phyloP scores from a whole-genome alignment of 2,888 invertebrate species.

The Choreutis nemorana region DNA sequence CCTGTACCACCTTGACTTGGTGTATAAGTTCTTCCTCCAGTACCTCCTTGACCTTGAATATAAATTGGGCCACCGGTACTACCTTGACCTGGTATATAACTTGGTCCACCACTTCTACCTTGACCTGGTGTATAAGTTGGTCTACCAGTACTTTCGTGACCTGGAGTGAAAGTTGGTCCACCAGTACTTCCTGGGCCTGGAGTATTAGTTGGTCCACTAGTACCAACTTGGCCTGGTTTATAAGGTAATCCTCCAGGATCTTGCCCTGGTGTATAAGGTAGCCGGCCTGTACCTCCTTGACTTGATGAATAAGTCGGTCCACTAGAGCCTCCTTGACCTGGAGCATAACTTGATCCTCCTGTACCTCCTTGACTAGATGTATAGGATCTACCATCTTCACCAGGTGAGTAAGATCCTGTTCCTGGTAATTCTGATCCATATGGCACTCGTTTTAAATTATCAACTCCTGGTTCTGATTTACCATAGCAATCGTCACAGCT shows the following conservation, averaged over 20 bases:
- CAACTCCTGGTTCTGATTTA: conserved; percentile 22
- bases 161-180: neutral
- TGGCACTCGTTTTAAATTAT: conserved; percentile 22
- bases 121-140: conserved; percentile 1
- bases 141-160: neutral
- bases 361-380: conserved; percentile 5
- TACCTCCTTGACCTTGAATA: conserved; percentile 7
- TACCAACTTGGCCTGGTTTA: neutral
- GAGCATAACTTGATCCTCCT: conserved; percentile 4
- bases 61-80: conserved; percentile 6
- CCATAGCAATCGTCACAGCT: conserved; percentile 74
- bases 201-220: neutral
- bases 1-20: conserved; percentile 3
- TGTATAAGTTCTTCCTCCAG: conserved; percentile 2
- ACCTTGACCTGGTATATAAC: conserved; percentile 3
- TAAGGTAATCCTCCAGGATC: conserved; percentile 4
- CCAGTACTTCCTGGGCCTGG: neutral
- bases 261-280: conserved; percentile 1
- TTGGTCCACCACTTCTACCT: conserved; percentile 2
- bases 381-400: neutral
- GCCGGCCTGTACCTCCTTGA: conserved; percentile 9
- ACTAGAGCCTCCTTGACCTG: conserved; percentile 6
- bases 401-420: conserved; percentile 3
- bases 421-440: neutral
- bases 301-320: neutral